phyloP scores from a whole-genome alignment of 2,888 invertebrate species.

The Amorpha juglandis region DNA sequence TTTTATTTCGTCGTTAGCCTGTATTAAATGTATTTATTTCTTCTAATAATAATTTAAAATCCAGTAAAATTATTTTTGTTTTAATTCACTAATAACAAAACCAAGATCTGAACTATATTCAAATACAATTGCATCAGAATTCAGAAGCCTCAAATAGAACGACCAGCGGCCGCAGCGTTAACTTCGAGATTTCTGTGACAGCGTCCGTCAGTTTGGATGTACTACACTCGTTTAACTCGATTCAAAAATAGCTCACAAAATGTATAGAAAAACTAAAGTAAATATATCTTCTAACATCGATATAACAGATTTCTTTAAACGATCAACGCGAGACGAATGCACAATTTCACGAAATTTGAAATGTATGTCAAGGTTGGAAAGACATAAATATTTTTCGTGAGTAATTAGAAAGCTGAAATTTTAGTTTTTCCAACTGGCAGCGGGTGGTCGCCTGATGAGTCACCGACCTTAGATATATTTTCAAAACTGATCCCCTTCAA shows the following conservation, averaged over 20 bases:
- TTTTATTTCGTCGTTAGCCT: no score
- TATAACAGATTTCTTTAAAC: slow-evolving; percentile 57
- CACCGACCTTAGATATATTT: slow-evolving; percentile 39
- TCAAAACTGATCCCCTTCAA: slow-evolving; percentile 37
- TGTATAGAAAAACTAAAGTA: slow-evolving; percentile 43
- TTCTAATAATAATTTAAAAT: no score
- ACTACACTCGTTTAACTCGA: slow-evolving; percentile 34
- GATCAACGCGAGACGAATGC: slow-evolving; percentile 46
- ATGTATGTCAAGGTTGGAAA: slow-evolving; percentile 65
- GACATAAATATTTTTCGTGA: slow-evolving; percentile 30
- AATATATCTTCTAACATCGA: slow-evolving; percentile 65
- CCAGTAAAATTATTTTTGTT: no score
- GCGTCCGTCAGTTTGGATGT: slow-evolving; percentile 45
- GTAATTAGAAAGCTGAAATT: slow-evolving; percentile 18
- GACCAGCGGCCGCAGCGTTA: no score
- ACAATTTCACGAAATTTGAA: slow-evolving; percentile 49
- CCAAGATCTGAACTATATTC: not conserved
- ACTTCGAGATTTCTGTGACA: slow-evolving; percentile 33
- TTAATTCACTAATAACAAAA: not conserved
- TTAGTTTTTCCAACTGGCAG: slow-evolving; percentile 20
- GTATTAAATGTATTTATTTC: no score
- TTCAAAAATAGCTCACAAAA: slow-evolving; percentile 56
- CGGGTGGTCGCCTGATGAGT: slow-evolving; percentile 17
- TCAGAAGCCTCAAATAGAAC: not conserved
- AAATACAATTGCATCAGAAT: not conserved